Base-by-base conservation (phyloP, 2,888 invertebrate species). In the Sinhomidia bicolor region DNA sequence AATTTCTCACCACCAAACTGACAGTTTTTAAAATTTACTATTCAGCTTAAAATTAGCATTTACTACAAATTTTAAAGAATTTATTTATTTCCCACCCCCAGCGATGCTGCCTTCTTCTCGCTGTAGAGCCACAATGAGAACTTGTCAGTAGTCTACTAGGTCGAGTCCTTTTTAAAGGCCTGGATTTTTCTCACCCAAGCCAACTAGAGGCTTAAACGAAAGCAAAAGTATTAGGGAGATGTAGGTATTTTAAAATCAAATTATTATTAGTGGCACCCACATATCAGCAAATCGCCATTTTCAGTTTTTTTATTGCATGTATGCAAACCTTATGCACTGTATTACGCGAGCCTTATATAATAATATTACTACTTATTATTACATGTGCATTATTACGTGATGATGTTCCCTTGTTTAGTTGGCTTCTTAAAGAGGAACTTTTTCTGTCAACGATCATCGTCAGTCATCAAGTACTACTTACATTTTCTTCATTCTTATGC, bases 111-210 rank as follows among this genome's bases (percentile, higher is more conserved):
- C 36, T 51, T 80, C 79, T n/a, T 41, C 32, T 54, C 71, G 36
- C 71, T 20, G 14, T 80, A 23, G 65, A 84, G 88, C 26, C 88
- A 26, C 36, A 51, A 47, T 57, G 80, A 62, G 71, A 54, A 88
- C 88, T 88, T 88, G 44, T 76, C 57, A 74, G 26, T 60, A 60
- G 36, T 47, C 74, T 29, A 62, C 10, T 88, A 81, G 88, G 84
- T 84, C 88, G 88, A 44, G 17, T 80, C 84, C 80, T 57, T 88
- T 88, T 88, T 84, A 88, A 88, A 84, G 88, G 88, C 80, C 83
- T 74, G 74, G 85, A 78, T 68, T 80, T 57, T 57, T 29, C 60
- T n/a, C n/a, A n/a, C n/a, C n/a, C 12, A 32, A 54, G n/a, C 57
- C 0, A 47, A 20, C 14, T 32, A 68, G 17, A 47, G 7, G 23